Percentiles rank a stretch among this genome's conserved stretches.
Conservation (phyloP, 2,888 invertebrate species). For the Callimorpha dominula region DNA sequence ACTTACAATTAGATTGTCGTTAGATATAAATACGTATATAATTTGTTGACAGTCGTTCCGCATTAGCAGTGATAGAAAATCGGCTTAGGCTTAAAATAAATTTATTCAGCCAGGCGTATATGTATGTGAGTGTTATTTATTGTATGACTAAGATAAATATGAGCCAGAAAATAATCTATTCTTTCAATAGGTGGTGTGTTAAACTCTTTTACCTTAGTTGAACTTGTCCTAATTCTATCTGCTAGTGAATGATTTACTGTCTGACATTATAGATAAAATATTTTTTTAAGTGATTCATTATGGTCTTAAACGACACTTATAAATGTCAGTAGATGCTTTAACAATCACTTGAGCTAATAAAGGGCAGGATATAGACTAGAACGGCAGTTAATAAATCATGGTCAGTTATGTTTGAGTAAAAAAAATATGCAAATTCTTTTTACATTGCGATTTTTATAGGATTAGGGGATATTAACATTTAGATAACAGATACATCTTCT, state of each 20-base stretch:
- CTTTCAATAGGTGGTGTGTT: neutral
- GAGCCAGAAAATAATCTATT: neutral
- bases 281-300: conserved; percentile 8
- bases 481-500: too few species aligned
- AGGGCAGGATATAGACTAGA: neutral
- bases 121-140: neutral
- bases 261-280: conserved; percentile 1
- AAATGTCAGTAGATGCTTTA: conserved; percentile 1
- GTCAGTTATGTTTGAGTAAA: neutral
- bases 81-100: conserved; percentile 7
- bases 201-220: neutral
- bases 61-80: neutral
- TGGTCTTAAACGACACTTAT: neutral
- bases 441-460: too few species aligned
- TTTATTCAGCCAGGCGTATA: neutral
- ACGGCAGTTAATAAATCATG: neutral
- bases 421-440: too few species aligned
- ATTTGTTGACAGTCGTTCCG: neutral
- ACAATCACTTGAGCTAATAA: neutral
- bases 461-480: too few species aligned
- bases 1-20: neutral
- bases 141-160: neutral
- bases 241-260: neutral
- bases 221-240: neutral
- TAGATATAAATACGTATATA: neutral